phyloP scores from a whole-genome alignment of 2,113 vertebrate genomes.

The Bucco capensis region DNA sequence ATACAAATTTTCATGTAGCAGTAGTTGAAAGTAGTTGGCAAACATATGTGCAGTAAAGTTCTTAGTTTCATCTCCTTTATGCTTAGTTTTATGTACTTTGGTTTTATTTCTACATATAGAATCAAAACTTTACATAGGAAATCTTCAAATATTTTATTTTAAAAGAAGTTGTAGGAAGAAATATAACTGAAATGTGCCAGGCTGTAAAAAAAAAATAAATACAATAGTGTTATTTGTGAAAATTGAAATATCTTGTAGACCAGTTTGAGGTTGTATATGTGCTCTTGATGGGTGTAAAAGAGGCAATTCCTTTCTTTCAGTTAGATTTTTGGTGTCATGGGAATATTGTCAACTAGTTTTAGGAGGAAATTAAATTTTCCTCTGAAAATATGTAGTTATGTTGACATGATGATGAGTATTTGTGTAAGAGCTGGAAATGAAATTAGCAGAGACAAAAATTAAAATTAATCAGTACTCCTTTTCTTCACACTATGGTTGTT shows the following conservation, averaged over 20 bases:
- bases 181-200: background rate
- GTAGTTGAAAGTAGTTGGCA: background rate
- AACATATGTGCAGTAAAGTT: rapidly evolving
- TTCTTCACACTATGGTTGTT: background rate
- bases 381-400: background rate
- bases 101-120: background rate
- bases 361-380: background rate
- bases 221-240: background rate
- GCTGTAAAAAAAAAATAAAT: background rate
- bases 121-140: background rate
- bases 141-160: background rate
- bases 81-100: background rate
- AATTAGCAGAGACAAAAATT: background rate
- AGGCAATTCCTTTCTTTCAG: background rate
- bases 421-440: constrained; percentile 14
- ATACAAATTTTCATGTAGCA: background rate
- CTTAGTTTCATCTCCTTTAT: background rate
- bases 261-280: background rate
- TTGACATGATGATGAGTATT: background rate
- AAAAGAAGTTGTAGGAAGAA: background rate
- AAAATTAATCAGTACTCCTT: background rate
- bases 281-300: background rate
- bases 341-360: background rate
- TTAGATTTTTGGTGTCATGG: background rate
- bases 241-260: background rate